These are phyloP conservation scores for Seriola dumerili DNA, from an alignment of 2,113 vertebrate genomes.

Conservation along the genomic window DNA sequence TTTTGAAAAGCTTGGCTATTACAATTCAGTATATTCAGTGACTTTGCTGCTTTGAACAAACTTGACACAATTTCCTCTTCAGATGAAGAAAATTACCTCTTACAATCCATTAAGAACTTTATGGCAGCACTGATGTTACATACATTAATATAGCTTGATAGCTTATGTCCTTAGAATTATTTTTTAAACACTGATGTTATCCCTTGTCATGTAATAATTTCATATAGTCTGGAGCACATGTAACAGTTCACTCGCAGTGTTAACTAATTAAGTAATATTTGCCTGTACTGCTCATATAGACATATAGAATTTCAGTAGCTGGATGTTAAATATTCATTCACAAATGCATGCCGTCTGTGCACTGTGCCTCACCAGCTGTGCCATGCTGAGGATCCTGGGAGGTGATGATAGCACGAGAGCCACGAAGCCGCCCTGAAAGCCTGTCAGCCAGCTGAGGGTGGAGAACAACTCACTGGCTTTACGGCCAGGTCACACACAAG, in stretches of 20 bases:
- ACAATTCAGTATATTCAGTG: background rate
- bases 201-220: background rate
- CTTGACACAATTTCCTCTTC: background rate
- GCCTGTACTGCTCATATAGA: background rate
- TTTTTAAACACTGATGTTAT: background rate
- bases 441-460: slow-evolving; percentile 5
- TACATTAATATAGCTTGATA: background rate
- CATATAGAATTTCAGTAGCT: background rate
- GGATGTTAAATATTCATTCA: slow-evolving; percentile 51
- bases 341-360: background rate
- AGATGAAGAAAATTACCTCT: background rate
- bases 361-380: slow-evolving; percentile 19
- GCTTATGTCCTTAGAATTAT: background rate
- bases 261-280: slow-evolving; percentile 10
- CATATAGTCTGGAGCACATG: background rate
- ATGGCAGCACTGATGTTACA: background rate
- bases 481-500: slow-evolving; percentile 39
- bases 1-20: slow-evolving; percentile 1
- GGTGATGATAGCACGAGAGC: slow-evolving; percentile 3
- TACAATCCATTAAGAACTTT: background rate
- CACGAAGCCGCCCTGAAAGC: background rate
- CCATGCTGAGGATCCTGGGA: slow-evolving; percentile 18
- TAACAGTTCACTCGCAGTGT: background rate
- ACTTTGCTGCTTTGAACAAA: background rate
- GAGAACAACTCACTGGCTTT: slow-evolving; percentile 29